phyloP scores from a whole-genome alignment of 2,113 vertebrate genomes.

The Prietella phreatophila region DNA sequence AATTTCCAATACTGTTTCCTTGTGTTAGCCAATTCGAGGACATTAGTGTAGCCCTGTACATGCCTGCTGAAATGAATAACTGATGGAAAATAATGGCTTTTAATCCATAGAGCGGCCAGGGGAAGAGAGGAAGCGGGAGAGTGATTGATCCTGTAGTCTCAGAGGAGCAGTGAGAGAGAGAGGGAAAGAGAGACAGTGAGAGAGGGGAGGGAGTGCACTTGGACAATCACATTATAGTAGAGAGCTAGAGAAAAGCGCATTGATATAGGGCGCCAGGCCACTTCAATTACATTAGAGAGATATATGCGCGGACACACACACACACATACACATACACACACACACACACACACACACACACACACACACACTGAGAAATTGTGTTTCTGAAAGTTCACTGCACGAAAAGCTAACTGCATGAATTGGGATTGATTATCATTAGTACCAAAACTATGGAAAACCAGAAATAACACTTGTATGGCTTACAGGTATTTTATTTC shows the following conservation, averaged over 20 bases:
- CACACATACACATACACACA: slow-evolving; percentile 36
- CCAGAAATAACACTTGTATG: not conserved
- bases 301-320: not conserved
- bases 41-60: not conserved
- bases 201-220: slow-evolving; percentile 15
- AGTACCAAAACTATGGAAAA: not conserved
- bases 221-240: slow-evolving; percentile 62
- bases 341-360: slow-evolving; percentile 31
- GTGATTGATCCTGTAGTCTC: slow-evolving; percentile 27
- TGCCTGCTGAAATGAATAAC: slow-evolving; percentile 1
- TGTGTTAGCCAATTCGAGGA: not conserved
- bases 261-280: slow-evolving; percentile 45
- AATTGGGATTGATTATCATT: not conserved
- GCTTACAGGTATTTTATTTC: not conserved
- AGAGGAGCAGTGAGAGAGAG: slow-evolving; percentile 25
- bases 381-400: not conserved
- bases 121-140: not conserved
- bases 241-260: slow-evolving; percentile 42
- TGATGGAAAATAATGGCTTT: slow-evolving; percentile 27
- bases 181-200: not conserved
- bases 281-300: slow-evolving; percentile 52
- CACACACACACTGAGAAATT: slow-evolving; percentile 16
- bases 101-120: slow-evolving; percentile 3
- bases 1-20: not conserved
- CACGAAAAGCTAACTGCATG: not conserved